Percentiles rank a stretch among this genome's conserved stretches.
Conservation (phyloP, 2,888 invertebrate genomes). For the Phlogophora meticulosa region DNA sequence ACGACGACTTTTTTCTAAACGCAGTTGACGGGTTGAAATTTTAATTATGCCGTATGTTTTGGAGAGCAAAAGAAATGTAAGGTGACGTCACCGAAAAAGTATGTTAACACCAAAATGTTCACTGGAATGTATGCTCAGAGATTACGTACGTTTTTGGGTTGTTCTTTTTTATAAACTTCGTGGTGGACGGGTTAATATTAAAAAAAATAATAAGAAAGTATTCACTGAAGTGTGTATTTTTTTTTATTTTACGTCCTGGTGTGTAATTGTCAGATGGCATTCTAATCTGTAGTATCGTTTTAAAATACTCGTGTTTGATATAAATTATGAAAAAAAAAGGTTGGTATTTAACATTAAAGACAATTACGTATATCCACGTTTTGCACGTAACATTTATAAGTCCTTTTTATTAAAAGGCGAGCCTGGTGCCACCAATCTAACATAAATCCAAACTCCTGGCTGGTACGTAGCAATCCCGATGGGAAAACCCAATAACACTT, state of each 20-base stretch:
- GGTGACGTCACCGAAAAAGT: slow-evolving; percentile 61
- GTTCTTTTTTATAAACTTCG: background rate
- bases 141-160: slow-evolving; percentile 28
- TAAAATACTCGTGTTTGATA: background rate
- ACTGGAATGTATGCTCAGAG: slow-evolving; percentile 32
- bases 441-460: no score
- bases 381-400: no score
- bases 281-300: background rate
- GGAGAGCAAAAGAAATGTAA: slow-evolving; percentile 73
- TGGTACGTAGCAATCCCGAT: no score
- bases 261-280: background rate
- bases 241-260: background rate
- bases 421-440: no score
- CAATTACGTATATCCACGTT: no score
- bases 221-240: no score
- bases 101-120: slow-evolving; percentile 60
- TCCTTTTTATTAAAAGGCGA: no score
- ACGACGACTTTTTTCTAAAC: slow-evolving; percentile 70
- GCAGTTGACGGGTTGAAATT: slow-evolving; percentile 69
- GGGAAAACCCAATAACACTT: no score
- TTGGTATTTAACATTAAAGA: no score
- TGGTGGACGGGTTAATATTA: background rate
- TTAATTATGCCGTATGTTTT: slow-evolving; percentile 77
- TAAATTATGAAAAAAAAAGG: no score
- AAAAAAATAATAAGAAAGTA: background rate